phyloP scores from a whole-genome alignment of 2,113 vertebrate species.

The Formicarius rufipectus region DNA sequence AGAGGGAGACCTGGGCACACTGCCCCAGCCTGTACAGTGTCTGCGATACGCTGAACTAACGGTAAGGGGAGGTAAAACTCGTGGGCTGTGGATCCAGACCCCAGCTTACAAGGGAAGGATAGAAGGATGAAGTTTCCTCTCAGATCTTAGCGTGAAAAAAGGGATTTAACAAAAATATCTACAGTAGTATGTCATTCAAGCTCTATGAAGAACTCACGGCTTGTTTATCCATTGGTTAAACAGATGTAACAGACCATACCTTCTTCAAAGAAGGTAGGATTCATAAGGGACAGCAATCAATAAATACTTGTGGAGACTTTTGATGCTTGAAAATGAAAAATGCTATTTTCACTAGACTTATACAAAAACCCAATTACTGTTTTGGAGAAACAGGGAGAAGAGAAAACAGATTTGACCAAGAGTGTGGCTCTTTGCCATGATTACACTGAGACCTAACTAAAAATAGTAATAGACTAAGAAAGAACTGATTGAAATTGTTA shows the following conservation, averaged over 20 bases:
- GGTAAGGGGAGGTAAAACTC: neutral
- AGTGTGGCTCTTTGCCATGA: neutral
- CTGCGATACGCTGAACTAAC: neutral
- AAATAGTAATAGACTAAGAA: neutral
- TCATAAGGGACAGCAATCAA: neutral
- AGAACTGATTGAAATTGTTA: neutral
- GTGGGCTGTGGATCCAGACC: neutral
- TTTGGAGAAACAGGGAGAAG: neutral
- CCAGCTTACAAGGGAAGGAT: neutral
- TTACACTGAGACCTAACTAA: neutral
- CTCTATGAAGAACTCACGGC: neutral
- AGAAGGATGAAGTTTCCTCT: neutral
- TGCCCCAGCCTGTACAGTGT: accelerated
- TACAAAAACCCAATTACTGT: neutral
- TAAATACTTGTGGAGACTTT: conserved; percentile 13
- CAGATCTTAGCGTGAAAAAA: neutral
- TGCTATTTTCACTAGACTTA: neutral
- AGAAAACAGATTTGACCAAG: neutral
- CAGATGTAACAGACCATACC: neutral
- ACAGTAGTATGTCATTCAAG: neutral
- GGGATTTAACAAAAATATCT: neutral
- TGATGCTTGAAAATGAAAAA: conserved; percentile 55
- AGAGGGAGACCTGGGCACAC: neutral
- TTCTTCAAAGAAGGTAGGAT: conserved; percentile 22
- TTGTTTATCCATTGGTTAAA: conserved; percentile 5